Evolutionary conservation across 2,888 invertebrate genomes (phyloP).

Genomic region (Apotomis betuletana): DNA sequence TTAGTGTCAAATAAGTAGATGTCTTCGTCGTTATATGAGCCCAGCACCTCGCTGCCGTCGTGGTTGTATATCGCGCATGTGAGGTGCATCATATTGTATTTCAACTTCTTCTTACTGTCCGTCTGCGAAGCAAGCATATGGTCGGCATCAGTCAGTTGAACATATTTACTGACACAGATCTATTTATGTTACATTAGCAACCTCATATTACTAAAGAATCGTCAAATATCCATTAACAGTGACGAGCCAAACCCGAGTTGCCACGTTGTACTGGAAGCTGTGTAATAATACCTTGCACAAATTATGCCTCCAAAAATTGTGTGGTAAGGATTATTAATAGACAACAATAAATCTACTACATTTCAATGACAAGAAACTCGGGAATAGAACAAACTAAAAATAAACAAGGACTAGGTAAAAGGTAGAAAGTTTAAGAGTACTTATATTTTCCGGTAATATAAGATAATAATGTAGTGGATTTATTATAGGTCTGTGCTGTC

Average conservation of each 20-base stretch:
- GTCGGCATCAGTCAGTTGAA: not conserved
- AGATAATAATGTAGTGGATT: constrained; percentile 58
- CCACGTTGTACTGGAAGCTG: constrained; percentile 56
- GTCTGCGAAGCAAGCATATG: constrained; percentile 48
- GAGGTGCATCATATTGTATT: constrained; percentile 82
- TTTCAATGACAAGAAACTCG: constrained; percentile 40
- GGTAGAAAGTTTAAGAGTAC: constrained; percentile 19
- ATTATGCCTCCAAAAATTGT: constrained; percentile 54
- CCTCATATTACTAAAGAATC: constrained; percentile 79
- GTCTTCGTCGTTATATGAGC: constrained; percentile 97
- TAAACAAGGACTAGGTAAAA: not conserved
- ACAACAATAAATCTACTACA: constrained; percentile 60
- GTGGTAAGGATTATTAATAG: constrained; percentile 44
- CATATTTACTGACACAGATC: too few species aligned
- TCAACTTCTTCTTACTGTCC: constrained; percentile 51
- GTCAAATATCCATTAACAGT: constrained; percentile 57
- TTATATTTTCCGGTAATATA: constrained; percentile 16
- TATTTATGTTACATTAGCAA: constrained; percentile 50
- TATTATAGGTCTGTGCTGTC: constrained; percentile 59
- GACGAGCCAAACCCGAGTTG: constrained; percentile 70
- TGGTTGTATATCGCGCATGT: constrained; percentile 96
- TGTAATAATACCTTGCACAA: constrained; percentile 51
- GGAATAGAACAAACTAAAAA: not conserved
- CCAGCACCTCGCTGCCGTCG: constrained; percentile 94
- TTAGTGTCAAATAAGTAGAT: constrained; percentile 93